Base-by-base conservation (phyloP, 2,113 vertebrate genomes). In the Aegotheles bennettii region DNA sequence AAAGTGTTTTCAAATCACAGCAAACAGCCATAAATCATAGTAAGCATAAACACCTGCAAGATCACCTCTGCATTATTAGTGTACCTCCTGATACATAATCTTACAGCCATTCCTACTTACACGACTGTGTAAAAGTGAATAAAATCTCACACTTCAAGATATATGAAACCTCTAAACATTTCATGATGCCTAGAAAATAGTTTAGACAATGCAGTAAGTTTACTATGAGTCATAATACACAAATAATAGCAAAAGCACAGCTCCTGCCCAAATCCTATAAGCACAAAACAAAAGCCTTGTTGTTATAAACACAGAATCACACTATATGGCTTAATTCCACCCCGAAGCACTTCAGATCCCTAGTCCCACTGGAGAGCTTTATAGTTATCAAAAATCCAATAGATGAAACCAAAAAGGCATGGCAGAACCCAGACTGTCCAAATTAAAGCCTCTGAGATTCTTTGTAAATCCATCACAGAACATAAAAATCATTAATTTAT, bases 381-480 rank as follows among this genome's bases (percentile, higher is more conserved):
- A 56, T 10, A 79, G 75, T 90, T 71, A 77, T 77, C 71, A 95
- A 68, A 93, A 96, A 93, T 86, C 61, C 87, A 90, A 50, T 61
- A 86, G 71, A 63, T 60, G 45, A 92, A 93, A 95, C 45, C 45
- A 77, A 56, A 90, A 90, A 81, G 50, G 47, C 75, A 71, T 50
- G 31, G 75, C 76, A 84, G 74, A 94, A 92, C 24, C 13, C 18
- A 76, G 29, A 38, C 80, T 56, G 33, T 42, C 80, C 92, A 92
- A 89, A 77, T 68, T 42, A 83, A 83, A 94, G n/a, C 77, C 50
- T 84, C 45, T 33, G 88, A 95, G 90, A 89, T 60, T 87, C 74
- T 90, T 76, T 82, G 36, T 56, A 93, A 90, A 91, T 92, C 83
- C 83, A 84, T n/a, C 59, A 60, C 25, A 90, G 87, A 78, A 48